Percentiles rank a stretch among this genome's conserved stretches.
Evolutionary conservation across 2,113 vertebrate species (phyloP).

Genomic region (Prietella phreatophila): DNA sequence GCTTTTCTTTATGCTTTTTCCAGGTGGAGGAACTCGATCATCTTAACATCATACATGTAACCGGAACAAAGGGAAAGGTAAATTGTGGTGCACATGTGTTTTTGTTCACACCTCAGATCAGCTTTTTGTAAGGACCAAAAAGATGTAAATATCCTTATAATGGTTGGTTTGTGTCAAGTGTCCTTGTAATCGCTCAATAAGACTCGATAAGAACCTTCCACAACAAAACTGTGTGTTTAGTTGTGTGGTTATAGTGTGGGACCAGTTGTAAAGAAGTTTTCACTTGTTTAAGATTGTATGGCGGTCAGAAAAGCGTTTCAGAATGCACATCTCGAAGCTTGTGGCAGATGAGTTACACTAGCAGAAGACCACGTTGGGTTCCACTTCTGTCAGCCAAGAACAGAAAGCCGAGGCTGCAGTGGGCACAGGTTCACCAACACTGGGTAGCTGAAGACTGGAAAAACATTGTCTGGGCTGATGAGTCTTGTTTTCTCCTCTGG

Average conservation of each 20-base stretch:
- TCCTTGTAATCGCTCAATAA: not conserved
- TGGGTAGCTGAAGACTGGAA: too few relatives aligned
- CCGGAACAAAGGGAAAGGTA: constrained; percentile 97
- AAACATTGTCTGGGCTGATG: too few relatives aligned
- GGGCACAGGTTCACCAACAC: too few relatives aligned
- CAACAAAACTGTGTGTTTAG: not conserved
- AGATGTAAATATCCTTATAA: not conserved
- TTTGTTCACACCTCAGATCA: not conserved
- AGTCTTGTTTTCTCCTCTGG: too few relatives aligned
- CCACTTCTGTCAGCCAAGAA: too few relatives aligned
- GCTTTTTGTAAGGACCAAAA: not conserved
- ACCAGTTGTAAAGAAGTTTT: not conserved
- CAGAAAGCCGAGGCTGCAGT: too few relatives aligned
- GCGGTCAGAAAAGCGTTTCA: too few relatives aligned
- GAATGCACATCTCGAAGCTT: too few relatives aligned
- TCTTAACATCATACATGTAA: constrained; percentile 93
- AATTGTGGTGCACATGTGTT: constrained; percentile 43
- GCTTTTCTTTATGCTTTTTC: not conserved
- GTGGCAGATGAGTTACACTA: too few relatives aligned
- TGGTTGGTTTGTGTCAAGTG: not conserved
- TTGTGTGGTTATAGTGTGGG: not conserved
- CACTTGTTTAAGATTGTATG: not conserved
- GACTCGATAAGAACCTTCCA: not conserved
- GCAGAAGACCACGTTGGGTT: too few relatives aligned
- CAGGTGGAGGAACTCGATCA: constrained; percentile 87